A percentile compares a stretch with the other conserved stretches of the same genome.
Evolutionary conservation across 2,888 invertebrate species (phyloP).

Genomic region (Fissipunctia ypsillon): DNA sequence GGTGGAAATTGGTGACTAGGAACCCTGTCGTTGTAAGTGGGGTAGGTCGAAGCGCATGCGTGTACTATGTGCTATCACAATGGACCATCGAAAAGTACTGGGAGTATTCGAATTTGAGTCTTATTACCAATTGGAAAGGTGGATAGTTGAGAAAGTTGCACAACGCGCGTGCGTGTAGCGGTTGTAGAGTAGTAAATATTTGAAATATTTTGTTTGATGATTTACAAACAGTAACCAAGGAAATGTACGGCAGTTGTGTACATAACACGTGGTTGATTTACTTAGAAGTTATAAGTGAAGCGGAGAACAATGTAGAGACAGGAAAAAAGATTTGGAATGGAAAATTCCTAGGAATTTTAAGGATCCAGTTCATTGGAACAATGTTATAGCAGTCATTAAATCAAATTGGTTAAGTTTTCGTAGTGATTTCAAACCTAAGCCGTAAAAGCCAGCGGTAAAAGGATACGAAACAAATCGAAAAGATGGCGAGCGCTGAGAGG

Average conservation of each 20-base stretch:
- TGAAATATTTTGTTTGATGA: constrained; percentile 80
- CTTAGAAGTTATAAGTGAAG: constrained; percentile 44
- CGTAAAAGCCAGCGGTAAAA: background rate
- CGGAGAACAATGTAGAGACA: constrained; percentile 16
- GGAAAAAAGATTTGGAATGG: constrained; percentile 22
- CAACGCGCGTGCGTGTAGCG: constrained; percentile 77
- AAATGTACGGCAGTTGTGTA: constrained; percentile 76
- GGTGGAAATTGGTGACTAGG: constrained; percentile 63
- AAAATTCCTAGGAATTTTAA: constrained; percentile 7
- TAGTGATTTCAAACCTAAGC: background rate
- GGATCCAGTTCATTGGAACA: background rate
- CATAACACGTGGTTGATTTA: constrained; percentile 65
- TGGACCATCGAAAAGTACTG: constrained; percentile 73
- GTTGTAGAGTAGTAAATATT: constrained; percentile 77
- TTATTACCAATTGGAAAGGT: constrained; percentile 66
- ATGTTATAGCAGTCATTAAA: background rate
- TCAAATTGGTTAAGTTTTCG: background rate
- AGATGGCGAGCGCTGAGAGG: background rate
- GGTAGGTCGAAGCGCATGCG: constrained; percentile 85
- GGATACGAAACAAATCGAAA: constrained; percentile 9
- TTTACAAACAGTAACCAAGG: constrained; percentile 81
- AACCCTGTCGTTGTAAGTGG: constrained; percentile 76
- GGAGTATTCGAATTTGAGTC: constrained; percentile 63
- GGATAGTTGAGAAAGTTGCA: constrained; percentile 49
- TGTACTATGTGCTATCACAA: constrained; percentile 71